These are phyloP conservation scores for Ceriagrion tenellum DNA, from an alignment of 2,888 invertebrate genomes.

Conservation along the genomic window DNA sequence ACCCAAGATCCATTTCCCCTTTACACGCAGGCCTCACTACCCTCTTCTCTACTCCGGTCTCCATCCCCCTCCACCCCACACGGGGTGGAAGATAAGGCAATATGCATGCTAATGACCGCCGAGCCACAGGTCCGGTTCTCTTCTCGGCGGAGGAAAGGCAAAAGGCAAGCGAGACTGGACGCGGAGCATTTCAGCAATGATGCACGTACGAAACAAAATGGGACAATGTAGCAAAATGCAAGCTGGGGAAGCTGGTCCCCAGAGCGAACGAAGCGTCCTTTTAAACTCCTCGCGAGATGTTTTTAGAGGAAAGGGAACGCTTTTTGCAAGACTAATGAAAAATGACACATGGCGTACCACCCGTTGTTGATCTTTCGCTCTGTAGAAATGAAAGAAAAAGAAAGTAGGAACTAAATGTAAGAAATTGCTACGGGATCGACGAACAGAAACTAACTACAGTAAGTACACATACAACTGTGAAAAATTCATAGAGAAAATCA, in stretches of 20 bases:
- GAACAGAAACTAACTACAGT: not conserved
- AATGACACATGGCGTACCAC: too few relatives aligned
- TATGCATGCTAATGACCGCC: conserved; percentile 14
- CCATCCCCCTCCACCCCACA: too few relatives aligned
- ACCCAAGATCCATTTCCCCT: not conserved
- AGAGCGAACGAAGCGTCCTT: too few relatives aligned
- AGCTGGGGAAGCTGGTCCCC: not conserved
- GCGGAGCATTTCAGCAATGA: not conserved
- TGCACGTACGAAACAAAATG: not conserved
- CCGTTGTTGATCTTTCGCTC: too few relatives aligned
- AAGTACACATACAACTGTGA: too few relatives aligned
- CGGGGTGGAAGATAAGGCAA: not conserved
- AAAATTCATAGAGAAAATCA: too few relatives aligned
- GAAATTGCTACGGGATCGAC: too few relatives aligned
- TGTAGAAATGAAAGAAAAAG: too few relatives aligned
- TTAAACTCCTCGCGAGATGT: not conserved
- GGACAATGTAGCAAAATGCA: not conserved
- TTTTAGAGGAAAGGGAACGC: not conserved
- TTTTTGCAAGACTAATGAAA: too few relatives aligned
- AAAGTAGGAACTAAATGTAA: too few relatives aligned
- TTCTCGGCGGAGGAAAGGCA: not conserved
- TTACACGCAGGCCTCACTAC: not conserved
- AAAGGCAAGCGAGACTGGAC: not conserved
- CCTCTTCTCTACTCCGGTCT: not conserved
- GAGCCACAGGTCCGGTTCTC: conserved; percentile 14